Conservation (phyloP, 2,888 invertebrate species). For the Metalampra italica region DNA sequence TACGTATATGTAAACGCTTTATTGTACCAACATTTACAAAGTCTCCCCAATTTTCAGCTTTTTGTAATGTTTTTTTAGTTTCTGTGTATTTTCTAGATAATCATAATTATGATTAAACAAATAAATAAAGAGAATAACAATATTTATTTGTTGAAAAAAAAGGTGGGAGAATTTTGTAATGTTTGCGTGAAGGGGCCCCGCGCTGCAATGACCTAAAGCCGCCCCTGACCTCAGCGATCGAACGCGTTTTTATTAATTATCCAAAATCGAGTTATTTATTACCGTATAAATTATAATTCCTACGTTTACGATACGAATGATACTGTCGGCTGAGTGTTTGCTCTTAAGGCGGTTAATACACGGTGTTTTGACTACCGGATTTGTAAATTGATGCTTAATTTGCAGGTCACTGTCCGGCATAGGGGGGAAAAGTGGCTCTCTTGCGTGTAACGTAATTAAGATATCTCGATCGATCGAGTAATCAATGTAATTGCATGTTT, state of each 20-base stretch:
- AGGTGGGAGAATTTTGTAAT: too few species aligned
- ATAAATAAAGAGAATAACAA: too few species aligned
- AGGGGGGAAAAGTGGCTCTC: constrained; percentile 16
- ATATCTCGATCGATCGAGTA: constrained; percentile 33
- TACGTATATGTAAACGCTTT: too few species aligned
- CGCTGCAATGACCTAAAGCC: too few species aligned
- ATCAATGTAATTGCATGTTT: constrained; percentile 38
- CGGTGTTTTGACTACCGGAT: constrained; percentile 24
- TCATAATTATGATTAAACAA: too few species aligned
- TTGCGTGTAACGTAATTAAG: constrained; percentile 36
- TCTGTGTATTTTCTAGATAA: too few species aligned
- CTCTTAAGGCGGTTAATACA: constrained; percentile 17
- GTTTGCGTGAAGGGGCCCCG: too few species aligned
- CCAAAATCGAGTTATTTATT: constrained; percentile 7
- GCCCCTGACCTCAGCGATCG: constrained; percentile 5
- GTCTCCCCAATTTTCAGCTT: too few species aligned
- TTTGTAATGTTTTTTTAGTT: too few species aligned
- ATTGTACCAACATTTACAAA: too few species aligned
- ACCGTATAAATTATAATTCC: constrained; percentile 18
- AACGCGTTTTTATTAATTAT: constrained; percentile 9
- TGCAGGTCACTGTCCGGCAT: constrained; percentile 26
- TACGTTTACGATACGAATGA: constrained; percentile 18
- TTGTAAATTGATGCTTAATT: constrained; percentile 18
- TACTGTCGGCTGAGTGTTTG: constrained; percentile 13
- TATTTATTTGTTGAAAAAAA: too few species aligned